phyloP scores from a whole-genome alignment of 1,140 invertebrate species.

The Leucophenga varia region DNA sequence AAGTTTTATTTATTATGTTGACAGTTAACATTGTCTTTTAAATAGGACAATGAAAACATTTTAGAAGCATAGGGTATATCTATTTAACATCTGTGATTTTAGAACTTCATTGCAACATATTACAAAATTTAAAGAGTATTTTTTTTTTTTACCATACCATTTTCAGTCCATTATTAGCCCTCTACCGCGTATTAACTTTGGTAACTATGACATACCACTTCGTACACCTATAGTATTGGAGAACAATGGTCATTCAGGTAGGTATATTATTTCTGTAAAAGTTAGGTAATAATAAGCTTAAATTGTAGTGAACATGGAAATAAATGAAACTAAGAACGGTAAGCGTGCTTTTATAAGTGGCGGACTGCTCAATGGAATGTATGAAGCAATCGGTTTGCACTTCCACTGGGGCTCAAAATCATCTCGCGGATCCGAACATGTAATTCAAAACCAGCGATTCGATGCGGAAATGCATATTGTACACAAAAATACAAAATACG shows the following conservation, averaged over 20 bases:
- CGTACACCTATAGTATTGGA: slow-evolving; percentile 60
- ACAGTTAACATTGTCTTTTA: too few species aligned
- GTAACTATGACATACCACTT: slow-evolving; percentile 66
- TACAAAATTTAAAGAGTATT: slow-evolving; percentile 6
- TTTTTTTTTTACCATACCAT: slow-evolving; percentile 56
- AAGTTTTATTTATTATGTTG: too few species aligned
- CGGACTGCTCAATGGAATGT: slow-evolving; percentile 61
- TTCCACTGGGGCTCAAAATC: slow-evolving; percentile 65
- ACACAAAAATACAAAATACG: slow-evolving; percentile 33
- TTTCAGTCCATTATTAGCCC: slow-evolving; percentile 61
- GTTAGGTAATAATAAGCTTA: not conserved
- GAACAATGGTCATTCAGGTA: slow-evolving; percentile 71
- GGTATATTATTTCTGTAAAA: slow-evolving; percentile 10
- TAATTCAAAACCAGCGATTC: slow-evolving; percentile 26
- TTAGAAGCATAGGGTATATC: too few species aligned
- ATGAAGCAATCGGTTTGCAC: slow-evolving; percentile 65
- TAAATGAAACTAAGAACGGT: slow-evolving; percentile 58
- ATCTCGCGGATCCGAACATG: slow-evolving; percentile 34
- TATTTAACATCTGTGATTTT: too few species aligned
- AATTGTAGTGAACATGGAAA: slow-evolving; percentile 50
- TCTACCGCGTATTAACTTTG: slow-evolving; percentile 66
- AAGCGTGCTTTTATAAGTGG: slow-evolving; percentile 65
- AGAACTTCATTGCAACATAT: slow-evolving; percentile 20
- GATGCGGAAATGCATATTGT: slow-evolving; percentile 48
- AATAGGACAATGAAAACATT: too few species aligned